These are phyloP conservation scores for Poeciliopsis turrubarensis DNA, from an alignment of 2,113 vertebrate species.

Conservation along the genomic window DNA sequence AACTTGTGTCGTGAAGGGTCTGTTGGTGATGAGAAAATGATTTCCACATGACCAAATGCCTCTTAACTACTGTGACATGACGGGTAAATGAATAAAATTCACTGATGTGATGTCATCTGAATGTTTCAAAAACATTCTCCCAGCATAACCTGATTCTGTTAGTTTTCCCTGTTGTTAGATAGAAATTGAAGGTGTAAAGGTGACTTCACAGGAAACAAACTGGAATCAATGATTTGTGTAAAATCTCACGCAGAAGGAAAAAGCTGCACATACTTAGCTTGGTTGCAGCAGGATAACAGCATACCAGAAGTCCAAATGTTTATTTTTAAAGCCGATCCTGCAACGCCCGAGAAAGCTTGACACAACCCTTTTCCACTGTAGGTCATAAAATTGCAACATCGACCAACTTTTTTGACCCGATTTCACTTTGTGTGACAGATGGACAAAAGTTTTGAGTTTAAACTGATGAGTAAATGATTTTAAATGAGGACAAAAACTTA, in stretches of 20 bases:
- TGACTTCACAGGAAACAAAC: not conserved
- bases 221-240: not conserved
- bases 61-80: slow-evolving; percentile 25
- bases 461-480: not conserved
- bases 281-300: not conserved
- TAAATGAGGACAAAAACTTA: not conserved
- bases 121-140: not conserved
- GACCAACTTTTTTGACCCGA: not conserved
- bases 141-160: not conserved
- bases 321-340: not conserved
- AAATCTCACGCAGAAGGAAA: not conserved
- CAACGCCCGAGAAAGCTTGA: not conserved
- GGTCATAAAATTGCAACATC: not conserved
- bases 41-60: slow-evolving; percentile 12
- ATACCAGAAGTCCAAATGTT: not conserved
- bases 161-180: not conserved
- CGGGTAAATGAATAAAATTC: slow-evolving; percentile 15
- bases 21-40: slow-evolving; percentile 40
- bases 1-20: slow-evolving; percentile 28
- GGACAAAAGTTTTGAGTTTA: not conserved
- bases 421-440: not conserved
- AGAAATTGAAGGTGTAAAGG: not conserved
- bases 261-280: not conserved
- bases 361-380: not conserved
- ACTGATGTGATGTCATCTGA: not conserved